Conservation (phyloP, 1,140 invertebrate genomes). For the Drosophila kepulauana region DNA sequence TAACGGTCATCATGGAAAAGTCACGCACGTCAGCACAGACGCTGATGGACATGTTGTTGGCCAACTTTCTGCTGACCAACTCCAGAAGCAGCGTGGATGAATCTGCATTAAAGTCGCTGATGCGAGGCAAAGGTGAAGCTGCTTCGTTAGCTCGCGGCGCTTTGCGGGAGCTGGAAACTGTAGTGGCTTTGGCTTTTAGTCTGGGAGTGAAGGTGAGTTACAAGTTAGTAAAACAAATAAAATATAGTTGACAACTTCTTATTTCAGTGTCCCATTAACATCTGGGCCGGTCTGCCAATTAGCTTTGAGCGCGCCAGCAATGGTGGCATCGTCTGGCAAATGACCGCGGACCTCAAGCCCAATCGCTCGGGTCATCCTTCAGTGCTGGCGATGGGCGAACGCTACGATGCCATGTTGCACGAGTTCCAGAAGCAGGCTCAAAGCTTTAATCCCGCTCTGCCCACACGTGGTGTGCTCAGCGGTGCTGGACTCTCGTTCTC, state of each 20-base stretch:
- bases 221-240: background rate
- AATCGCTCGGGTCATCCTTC: conserved; percentile 69
- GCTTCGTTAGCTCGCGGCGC: conserved; percentile 89
- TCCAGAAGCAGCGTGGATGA: conserved; percentile 86
- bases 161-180: conserved; percentile 90
- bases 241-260: background rate
- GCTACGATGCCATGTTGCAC: conserved; percentile 85
- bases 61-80: conserved; percentile 88
- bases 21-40: conserved; percentile 89
- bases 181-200: conserved; percentile 89
- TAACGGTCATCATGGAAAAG: conserved; percentile 89
- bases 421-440: conserved; percentile 84
- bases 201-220: conserved; percentile 90
- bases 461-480: conserved; percentile 78
- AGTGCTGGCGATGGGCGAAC: conserved; percentile 85
- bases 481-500: conserved; percentile 92
- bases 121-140: conserved; percentile 88
- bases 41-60: conserved; percentile 90
- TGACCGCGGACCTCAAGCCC: conserved; percentile 75
- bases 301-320: conserved; percentile 71
- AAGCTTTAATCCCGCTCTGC: conserved; percentile 75
- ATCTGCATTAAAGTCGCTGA: conserved; percentile 87
- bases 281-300: conserved; percentile 75
- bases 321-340: conserved; percentile 82
- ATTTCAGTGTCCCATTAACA: conserved; percentile 77